Evolutionary conservation across 2,888 invertebrate species (phyloP), one percentile per base, ranked within the genome.

Genomic region (Pecten maximus): DNA sequence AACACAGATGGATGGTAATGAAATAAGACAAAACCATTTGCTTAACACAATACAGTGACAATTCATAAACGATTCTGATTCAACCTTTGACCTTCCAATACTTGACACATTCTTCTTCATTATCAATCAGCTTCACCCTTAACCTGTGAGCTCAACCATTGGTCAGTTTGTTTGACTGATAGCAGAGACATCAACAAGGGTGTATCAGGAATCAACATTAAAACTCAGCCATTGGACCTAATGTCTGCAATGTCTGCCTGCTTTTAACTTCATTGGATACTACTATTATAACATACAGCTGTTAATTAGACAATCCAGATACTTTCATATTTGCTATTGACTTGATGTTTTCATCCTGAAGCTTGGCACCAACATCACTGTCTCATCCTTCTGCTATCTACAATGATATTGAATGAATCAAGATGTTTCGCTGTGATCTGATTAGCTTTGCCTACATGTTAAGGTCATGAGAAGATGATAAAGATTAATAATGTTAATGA

Each of bases 81-180:
- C 35, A 35, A 74, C 74, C 74, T 74, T 74, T 74, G 74, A 74
- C 74, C 74, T 74, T 74, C 74, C 74, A 74, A 74, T 74, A 74
- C 74, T 74, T 74, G 74, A 74, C 74, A 74, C 74, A 74, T 74
- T 74, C 74, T 74, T 74, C 28, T 35, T 74, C 74, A 74, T 74
- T 23, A 60, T 16, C n/a, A 16, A 74, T 74, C 74, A 74, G 74
- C 35, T 74, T 74, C 74, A 74, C 74, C 74, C 16, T 74, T 74
- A 35, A 74, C 74, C 74, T 35, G 35, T 74, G 35, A 35, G 10
- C 74, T 74, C 28, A 23, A 35, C 74, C 35, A 35, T 74, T 28
- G 16, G 35, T 28, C 35, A 35, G 74, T 74, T 74, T 74, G 35
- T 74, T 16, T 74, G 74, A 35, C 74, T 35, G 35, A 35, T 10